Conservation (phyloP, 2,888 invertebrate species). For the Ligdia adustata region DNA sequence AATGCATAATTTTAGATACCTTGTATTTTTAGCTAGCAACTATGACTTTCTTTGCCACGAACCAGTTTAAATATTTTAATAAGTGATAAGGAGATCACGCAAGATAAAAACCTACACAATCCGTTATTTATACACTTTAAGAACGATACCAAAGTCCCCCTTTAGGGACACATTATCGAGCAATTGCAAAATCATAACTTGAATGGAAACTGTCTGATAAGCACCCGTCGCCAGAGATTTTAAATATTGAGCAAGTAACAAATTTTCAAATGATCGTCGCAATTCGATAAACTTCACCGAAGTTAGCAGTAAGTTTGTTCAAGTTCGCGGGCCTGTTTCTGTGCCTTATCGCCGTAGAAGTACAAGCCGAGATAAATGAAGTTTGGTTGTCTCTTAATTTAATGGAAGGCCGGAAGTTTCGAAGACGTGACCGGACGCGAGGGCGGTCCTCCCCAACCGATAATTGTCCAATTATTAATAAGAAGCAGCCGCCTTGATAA, state of each 20-base stretch:
- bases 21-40: no score
- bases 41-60: no score
- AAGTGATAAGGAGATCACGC: no score
- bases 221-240: conserved; percentile 64
- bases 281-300: conserved; percentile 73
- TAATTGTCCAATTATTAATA: conserved; percentile 65
- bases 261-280: conserved; percentile 78
- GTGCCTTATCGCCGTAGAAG: conserved; percentile 77
- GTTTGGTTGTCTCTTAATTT: conserved; percentile 81
- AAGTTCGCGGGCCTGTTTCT: conserved; percentile 73
- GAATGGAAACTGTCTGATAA: conserved; percentile 65
- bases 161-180: conserved; percentile 41
- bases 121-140: no score
- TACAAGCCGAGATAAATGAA: conserved; percentile 82
- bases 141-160: no score
- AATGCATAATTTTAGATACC: no score
- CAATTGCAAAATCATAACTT: conserved; percentile 43
- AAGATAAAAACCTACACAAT: no score
- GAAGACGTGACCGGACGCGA: conserved; percentile 68
- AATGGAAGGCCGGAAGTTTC: conserved; percentile 75
- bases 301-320: conserved; percentile 66
- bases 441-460: conserved; percentile 53
- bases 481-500: conserved; percentile 40
- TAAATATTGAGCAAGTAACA: conserved; percentile 77
- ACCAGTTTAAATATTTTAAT: no score